Evolutionary conservation across 2,888 invertebrate genomes (phyloP), one percentile per base, ranked within the genome.

Genomic region (Gymnosoma rotundatum): DNA sequence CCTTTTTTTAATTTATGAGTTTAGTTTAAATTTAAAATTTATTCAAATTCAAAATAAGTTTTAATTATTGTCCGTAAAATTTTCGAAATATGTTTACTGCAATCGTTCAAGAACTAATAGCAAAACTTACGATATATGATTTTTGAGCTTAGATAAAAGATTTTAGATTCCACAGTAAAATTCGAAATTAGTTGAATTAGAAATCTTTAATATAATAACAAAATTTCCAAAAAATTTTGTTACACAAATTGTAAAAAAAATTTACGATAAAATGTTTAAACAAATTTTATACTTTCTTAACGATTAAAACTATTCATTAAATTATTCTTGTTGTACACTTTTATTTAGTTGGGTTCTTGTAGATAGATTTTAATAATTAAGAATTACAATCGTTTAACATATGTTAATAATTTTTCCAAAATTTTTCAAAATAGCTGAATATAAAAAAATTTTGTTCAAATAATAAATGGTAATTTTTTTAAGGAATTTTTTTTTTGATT

Each of bases 251-350:
- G 32, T 54, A 9, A 38, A 20, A 38, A 20, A 52, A 14, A 38
- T 16, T 67, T 67, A 67, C 67, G 54, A 67, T 54, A 67, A 67
- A 42, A 5, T 54, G 6, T 38, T 38, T 32, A 7, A 6, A 8
- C 2, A 10, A 38, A 60, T 38, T n/a, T 42, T 14, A 42, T 42
- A 14, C 7, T 14, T 42, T 42, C 2, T 42, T 42, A 25, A 25
- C 4, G 25, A 2, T 25, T 25, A 25, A 25, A 25, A 25, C 25
- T 25, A 25, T 4, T 25, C 1, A 25, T 4, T 25, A 25, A 25
- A 25, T 25, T 25, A 25, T 25, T 1, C 25, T 25, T 4, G 25
- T 25, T 25, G 25, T 25, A 25, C 4, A 25, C 4, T 2, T 25
- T 25, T 25, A 4, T 25, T 25, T 1, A 4, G 25, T 25, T 25